phyloP scores from a whole-genome alignment of 2,888 invertebrate species.

The Erebia epiphron region DNA sequence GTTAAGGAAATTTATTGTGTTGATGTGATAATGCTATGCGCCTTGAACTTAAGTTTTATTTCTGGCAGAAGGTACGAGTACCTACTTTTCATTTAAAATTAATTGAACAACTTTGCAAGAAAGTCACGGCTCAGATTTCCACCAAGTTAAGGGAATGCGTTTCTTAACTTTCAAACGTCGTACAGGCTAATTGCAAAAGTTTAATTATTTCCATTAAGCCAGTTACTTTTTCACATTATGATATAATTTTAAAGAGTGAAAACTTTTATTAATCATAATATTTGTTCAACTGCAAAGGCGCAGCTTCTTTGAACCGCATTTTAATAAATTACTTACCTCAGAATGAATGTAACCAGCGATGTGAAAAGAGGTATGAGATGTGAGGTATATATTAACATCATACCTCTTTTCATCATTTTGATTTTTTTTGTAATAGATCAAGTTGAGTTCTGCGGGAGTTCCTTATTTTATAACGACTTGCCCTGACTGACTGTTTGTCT shows the following conservation, averaged over 20 bases:
- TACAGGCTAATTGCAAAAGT: constrained; percentile 43
- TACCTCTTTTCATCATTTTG: too few species aligned
- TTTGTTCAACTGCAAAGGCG: neutral
- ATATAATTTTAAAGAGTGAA: constrained; percentile 21
- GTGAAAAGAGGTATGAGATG: too few species aligned
- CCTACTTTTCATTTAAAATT: constrained; percentile 25
- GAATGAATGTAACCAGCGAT: neutral
- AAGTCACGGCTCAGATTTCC: constrained; percentile 25
- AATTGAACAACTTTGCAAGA: constrained; percentile 33
- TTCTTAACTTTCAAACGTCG: constrained; percentile 37
- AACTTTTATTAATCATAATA: constrained; percentile 24
- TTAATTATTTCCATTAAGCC: constrained; percentile 42
- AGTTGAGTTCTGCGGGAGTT: too few species aligned
- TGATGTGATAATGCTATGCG: neutral
- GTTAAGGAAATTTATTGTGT: neutral
- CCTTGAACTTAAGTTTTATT: neutral
- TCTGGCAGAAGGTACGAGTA: constrained; percentile 3
- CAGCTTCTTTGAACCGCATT: neutral
- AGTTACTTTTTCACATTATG: constrained; percentile 25
- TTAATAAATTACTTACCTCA: neutral
- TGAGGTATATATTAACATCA: too few species aligned
- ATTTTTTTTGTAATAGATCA: too few species aligned
- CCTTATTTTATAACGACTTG: too few species aligned
- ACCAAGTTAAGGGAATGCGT: constrained; percentile 38
- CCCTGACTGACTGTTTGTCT: too few species aligned